Base-by-base conservation (phyloP, 2,113 vertebrate species). In the Sceloporus undulatus region DNA sequence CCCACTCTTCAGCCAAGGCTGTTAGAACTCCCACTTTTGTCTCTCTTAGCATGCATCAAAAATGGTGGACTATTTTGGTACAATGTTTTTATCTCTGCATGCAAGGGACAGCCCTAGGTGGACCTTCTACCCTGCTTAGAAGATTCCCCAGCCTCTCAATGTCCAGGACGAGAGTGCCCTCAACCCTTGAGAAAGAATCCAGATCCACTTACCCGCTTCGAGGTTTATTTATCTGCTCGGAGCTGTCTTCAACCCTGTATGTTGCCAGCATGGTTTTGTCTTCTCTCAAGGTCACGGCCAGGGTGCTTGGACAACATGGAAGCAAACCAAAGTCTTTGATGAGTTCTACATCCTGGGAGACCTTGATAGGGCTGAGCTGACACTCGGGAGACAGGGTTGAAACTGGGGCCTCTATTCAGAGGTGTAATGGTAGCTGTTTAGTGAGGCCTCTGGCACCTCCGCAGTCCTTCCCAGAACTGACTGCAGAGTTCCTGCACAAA, bases 271-370 rank as follows among this genome's bases (percentile, higher is more conserved):
- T 29, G 3, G 89, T 87, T 77, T 71, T 2, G 0, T 59, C 81
- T 87, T 88, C 83, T 52, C 85, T 79, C 21, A 11, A 75, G 82
- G 70, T 68, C 77, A 27, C 25, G 38, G 42, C 9, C 8, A 87
- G 6, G 1, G 80, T 74, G 54, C 89, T 90, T n/a, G 38, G 62
- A 79, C 19, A 13, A n/a, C 71, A 77, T 13, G 48, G n/a, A 77
- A 38, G 71, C 34, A 27, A 29, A 3, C 68, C 27, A 27, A 71
- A 29, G 68, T 71, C 68, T 29, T 71, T 29, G 25, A 29, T 29
- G 10, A 1, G 59, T 62, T 62, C 11, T 62, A 62, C 59, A 62
- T 3, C 59, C 59, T 18, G 59, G 2, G 59, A 62, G 59, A 62
- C 59, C 59, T 18, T 62, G 59, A 62, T 14, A 2, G 54, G 9